Conservation (phyloP, 2,797 vertebrate species). For the Phoeniculus purpureus region DNA sequence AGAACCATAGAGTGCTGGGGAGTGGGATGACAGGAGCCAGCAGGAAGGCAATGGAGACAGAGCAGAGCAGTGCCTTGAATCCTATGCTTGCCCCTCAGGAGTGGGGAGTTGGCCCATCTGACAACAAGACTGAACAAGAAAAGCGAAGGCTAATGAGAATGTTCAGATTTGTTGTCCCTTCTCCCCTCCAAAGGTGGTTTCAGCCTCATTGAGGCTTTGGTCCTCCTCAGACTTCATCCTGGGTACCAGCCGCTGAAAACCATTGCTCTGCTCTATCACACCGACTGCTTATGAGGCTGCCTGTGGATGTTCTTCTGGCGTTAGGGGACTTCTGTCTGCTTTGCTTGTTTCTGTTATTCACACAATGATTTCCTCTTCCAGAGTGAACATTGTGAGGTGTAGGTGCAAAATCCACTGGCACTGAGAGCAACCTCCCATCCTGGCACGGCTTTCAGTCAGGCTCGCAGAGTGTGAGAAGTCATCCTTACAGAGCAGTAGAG, state of each 20-base stretch:
- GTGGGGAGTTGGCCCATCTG: fast-evolving
- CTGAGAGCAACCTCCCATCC: background rate
- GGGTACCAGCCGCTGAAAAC: background rate
- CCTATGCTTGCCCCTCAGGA: background rate
- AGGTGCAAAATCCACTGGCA: background rate
- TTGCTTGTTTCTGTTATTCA: background rate
- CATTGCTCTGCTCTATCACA: background rate
- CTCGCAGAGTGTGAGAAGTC: fast-evolving
- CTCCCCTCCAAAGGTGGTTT: background rate
- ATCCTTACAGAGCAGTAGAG: background rate
- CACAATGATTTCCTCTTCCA: background rate
- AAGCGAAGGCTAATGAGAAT: background rate
- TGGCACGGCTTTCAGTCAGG: background rate
- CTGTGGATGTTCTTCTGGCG: background rate
- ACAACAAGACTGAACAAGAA: background rate
- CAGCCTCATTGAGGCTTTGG: background rate
- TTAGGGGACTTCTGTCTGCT: background rate
- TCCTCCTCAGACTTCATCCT: background rate
- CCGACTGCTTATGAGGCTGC: background rate
- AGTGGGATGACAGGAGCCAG: background rate
- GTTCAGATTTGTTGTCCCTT: background rate
- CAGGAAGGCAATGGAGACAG: background rate
- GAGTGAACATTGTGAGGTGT: background rate
- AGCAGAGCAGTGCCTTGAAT: background rate
- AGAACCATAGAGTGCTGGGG: background rate